Evolutionary conservation across 1,140 invertebrate species (phyloP).

Genomic region (Ceratina calcarata): DNA sequence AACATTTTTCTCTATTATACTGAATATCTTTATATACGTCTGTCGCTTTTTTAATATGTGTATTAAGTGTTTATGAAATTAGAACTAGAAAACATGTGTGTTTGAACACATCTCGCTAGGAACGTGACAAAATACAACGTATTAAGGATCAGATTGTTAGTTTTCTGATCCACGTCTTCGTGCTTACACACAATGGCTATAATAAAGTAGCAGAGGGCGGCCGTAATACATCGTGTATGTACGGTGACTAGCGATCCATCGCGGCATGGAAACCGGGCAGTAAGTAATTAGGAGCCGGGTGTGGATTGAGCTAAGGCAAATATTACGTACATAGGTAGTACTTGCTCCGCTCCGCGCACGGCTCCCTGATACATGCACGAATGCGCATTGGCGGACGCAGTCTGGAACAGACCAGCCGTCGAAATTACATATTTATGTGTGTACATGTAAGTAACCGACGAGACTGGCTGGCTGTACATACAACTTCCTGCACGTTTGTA

Average conservation of each 20-base stretch:
- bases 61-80: too few relatives aligned
- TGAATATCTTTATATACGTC: too few relatives aligned
- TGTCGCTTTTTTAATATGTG: too few relatives aligned
- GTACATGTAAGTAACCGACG: constrained; percentile 62
- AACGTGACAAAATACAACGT: background rate
- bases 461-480: constrained; percentile 23
- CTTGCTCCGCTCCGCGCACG: constrained; percentile 53
- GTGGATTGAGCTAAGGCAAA: constrained; percentile 73
- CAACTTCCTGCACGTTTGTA: constrained; percentile 49
- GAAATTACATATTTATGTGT: constrained; percentile 60
- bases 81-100: too few relatives aligned
- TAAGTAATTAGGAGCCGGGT: constrained; percentile 72
- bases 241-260: constrained; percentile 58
- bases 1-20: too few relatives aligned
- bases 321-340: constrained; percentile 56
- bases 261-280: constrained; percentile 59
- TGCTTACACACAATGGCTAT: constrained; percentile 49
- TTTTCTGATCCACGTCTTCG: constrained; percentile 24
- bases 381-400: constrained; percentile 65
- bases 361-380: constrained; percentile 66
- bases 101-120: background rate
- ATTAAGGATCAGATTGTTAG: constrained; percentile 16
- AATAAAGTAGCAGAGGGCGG: constrained; percentile 56
- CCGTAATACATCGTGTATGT: constrained; percentile 47
- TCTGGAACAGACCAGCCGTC: constrained; percentile 58